Evolutionary conservation across 2,113 vertebrate species (phyloP), one percentile per base, ranked within the genome.

Genomic region (Athene noctua): DNA sequence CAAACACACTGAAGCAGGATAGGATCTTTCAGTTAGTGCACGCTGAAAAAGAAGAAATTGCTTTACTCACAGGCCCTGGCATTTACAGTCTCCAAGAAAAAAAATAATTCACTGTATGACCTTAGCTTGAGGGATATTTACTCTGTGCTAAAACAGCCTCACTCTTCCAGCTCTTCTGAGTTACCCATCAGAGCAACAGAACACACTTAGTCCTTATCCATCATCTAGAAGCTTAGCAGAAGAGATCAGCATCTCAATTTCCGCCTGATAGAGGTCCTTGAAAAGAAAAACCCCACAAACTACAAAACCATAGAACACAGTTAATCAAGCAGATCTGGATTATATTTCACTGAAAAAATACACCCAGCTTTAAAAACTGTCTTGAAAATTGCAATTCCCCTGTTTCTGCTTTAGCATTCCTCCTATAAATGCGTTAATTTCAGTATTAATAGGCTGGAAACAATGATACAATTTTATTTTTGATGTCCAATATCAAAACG

Each of bases 401-500:
- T 0, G 2, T 22, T 86, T 66, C 57, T 47, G 38, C 61, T 65
- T 46, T 3, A 67, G 29, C 6, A 16, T 29, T 58, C 36, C 65
- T 75, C 15, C 32, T 12, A 13, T 3, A 16, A 23, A 10, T 0
- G 20, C 55, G 13, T 26, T 11, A 5, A 20, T 30, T 72, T 62
- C 61, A 46, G 15, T 47, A 70, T 42, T 42, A 86, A 80, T 0
- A 27, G 4, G 10, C 22, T 13, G 4, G 2, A 26, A 46, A 66
- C 30, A 32, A 54, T 0, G 2, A 30, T 1, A 38, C 16, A 4
- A 5, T 29, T 51, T 71, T 21, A 65, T 29, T 81, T 54, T 19
- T 51, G 2, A 51, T 0, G 5, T 12, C 54, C 36, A 11, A 3
- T 0, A 40, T 16, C 9, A 30, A 44, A 82, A 26, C 4, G 1